Percentiles rank a stretch among this genome's conserved stretches.
These are phyloP conservation scores for Sebastes itinus DNA, from an alignment of 2,797 vertebrate species.

Conservation along the genomic window DNA sequence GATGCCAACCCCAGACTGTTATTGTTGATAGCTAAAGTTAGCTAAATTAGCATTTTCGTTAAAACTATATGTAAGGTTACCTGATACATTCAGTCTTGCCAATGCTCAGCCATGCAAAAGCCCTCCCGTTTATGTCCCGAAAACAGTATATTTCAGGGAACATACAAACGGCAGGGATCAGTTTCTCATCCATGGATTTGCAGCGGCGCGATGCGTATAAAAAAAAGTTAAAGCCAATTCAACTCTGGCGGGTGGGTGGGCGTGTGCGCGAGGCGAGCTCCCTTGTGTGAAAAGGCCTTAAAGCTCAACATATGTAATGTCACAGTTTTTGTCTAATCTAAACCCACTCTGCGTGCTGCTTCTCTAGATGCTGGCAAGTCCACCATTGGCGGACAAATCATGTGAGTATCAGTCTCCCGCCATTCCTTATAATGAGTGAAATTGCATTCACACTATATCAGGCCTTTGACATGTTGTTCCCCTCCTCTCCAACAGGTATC, in stretches of 20 bases:
- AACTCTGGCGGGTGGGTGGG: too few relatives aligned
- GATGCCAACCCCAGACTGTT: neutral
- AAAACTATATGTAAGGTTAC: neutral
- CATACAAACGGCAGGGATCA: too few relatives aligned
- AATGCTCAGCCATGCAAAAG: too few relatives aligned
- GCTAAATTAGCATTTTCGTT: neutral
- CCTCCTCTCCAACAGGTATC: conserved; percentile 84
- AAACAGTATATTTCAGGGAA: too few relatives aligned
- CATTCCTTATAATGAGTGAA: neutral
- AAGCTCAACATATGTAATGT: neutral
- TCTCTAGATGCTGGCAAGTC: conserved; percentile 95
- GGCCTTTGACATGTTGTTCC: neutral
- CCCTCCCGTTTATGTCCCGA: too few relatives aligned
- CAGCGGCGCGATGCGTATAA: too few relatives aligned
- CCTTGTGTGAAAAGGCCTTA: neutral
- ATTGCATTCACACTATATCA: neutral
- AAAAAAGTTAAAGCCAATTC: too few relatives aligned
- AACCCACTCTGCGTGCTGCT: neutral
- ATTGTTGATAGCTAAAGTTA: neutral
- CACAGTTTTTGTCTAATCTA: neutral
- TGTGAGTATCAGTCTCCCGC: conserved; percentile 83
- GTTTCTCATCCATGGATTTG: too few relatives aligned
- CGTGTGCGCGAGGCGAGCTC: too few relatives aligned
- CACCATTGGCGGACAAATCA: conserved; percentile 98
- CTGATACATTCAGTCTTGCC: neutral